Conservation (phyloP, 2,888 invertebrate genomes). For the Hyppa rectilinea region DNA sequence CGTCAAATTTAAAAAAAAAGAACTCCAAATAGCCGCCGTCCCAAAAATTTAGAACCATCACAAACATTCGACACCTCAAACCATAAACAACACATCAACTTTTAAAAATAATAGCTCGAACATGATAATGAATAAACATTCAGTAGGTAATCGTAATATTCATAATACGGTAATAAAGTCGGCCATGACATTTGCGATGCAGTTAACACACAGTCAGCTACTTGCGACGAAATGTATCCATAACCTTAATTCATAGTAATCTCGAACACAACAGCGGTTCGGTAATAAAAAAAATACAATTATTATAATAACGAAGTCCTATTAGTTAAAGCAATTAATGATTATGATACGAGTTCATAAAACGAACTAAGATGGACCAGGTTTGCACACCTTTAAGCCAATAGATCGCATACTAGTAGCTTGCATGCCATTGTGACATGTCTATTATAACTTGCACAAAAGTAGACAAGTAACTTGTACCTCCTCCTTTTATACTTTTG, state of each 20-base stretch:
- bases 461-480: neutral
- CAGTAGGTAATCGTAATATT: conserved; percentile 62
- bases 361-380: conserved; percentile 4
- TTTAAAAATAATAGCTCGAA: conserved; percentile 28
- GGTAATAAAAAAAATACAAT: conserved; percentile 21
- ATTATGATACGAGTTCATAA: conserved; percentile 28
- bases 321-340: conserved; percentile 36
- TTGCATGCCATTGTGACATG: too few species aligned
- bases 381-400: conserved; percentile 3
- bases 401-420: neutral
- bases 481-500: too few species aligned
- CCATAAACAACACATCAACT: conserved; percentile 18
- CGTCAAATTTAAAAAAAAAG: neutral
- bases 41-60: neutral
- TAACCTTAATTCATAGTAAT: conserved; percentile 69
- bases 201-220: conserved; percentile 61
- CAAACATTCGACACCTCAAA: conserved; percentile 14
- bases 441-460: too few species aligned
- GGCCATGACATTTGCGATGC: conserved; percentile 72
- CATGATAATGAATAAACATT: conserved; percentile 43
- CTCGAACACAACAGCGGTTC: conserved; percentile 49
- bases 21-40: neutral
- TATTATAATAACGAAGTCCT: conserved; percentile 22
- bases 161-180: conserved; percentile 63
- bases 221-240: conserved; percentile 61